Conservation (phyloP, 1,140 invertebrate genomes). For the Helicorthomorpha holstii region DNA sequence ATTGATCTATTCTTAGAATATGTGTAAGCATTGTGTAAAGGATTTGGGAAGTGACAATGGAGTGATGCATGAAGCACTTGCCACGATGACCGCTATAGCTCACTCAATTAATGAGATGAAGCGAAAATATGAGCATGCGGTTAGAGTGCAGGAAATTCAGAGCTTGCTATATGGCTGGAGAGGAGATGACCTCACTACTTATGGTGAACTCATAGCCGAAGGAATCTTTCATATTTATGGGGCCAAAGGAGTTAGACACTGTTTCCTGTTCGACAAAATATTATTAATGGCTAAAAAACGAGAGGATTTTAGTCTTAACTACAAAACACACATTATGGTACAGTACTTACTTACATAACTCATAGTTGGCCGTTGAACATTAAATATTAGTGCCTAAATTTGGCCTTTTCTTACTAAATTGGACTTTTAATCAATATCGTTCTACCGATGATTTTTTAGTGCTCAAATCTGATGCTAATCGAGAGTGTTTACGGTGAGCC, state of each 20-base stretch:
- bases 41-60: constrained; percentile 42
- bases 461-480: constrained; percentile 91
- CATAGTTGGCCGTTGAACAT: too few species aligned
- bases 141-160: constrained; percentile 79
- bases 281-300: constrained; percentile 85
- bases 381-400: too few species aligned
- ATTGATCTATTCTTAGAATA: constrained; percentile 39
- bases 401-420: too few species aligned
- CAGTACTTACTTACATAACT: too few species aligned
- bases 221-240: constrained; percentile 66
- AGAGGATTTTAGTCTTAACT: constrained; percentile 72
- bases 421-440: too few species aligned
- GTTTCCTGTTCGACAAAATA: constrained; percentile 90
- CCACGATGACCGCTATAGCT: constrained; percentile 78
- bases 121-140: constrained; percentile 72
- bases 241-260: constrained; percentile 58
- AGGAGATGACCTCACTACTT: constrained; percentile 76
- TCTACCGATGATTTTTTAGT: too few species aligned
- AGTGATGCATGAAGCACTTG: constrained; percentile 61
- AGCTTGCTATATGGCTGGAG: constrained; percentile 71
- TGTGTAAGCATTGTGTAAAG: constrained; percentile 57
- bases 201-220: constrained; percentile 82
- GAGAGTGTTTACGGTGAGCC: constrained; percentile 87
- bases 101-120: constrained; percentile 91
- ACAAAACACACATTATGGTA: constrained; percentile 78